Evolutionary conservation across 2,888 invertebrate species (phyloP).

Genomic region (Unio pictorum): DNA sequence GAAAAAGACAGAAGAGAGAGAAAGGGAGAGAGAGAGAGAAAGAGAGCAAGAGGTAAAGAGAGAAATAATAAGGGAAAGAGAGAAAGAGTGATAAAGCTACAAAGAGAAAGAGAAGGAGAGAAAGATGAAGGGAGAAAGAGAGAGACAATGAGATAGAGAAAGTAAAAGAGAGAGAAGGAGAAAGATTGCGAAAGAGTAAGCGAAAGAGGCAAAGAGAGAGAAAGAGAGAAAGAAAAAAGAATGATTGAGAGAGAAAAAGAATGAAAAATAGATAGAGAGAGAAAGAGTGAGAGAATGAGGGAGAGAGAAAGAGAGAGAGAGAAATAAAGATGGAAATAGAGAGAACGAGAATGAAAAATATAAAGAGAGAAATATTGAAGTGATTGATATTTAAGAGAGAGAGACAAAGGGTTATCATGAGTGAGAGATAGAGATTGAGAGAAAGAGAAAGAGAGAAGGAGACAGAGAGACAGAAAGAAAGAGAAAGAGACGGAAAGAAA

Average conservation of each 20-base stretch:
- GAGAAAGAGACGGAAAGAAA: too few species aligned
- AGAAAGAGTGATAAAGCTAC: not conserved
- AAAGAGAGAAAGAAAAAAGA: not conserved
- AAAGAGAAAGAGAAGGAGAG: not conserved
- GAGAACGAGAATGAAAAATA: slow-evolving; percentile 1
- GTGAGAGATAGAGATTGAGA: too few species aligned
- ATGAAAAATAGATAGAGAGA: not conserved
- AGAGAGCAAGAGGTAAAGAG: not conserved
- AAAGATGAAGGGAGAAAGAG: not conserved
- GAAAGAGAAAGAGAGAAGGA: too few species aligned
- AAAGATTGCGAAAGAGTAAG: not conserved
- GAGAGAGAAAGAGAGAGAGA: not conserved
- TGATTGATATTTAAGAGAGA: too few species aligned
- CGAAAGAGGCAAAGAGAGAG: not conserved
- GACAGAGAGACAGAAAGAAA: too few species aligned
- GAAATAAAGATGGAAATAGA: not conserved
- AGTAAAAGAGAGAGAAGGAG: not conserved
- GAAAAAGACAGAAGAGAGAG: not conserved
- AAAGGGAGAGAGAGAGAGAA: not conserved
- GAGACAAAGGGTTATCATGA: too few species aligned
- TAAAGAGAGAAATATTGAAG: not conserved
- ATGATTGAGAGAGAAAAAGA: not conserved
- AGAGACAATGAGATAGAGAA: too few species aligned
- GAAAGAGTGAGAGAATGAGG: not conserved
- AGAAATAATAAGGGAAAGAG: not conserved